A percentile compares a stretch with the other conserved stretches of the same genome.
These are phyloP conservation scores for Mesoclemmys tuberculata DNA, from an alignment of 2,113 vertebrate genomes.

Conservation along the genomic window DNA sequence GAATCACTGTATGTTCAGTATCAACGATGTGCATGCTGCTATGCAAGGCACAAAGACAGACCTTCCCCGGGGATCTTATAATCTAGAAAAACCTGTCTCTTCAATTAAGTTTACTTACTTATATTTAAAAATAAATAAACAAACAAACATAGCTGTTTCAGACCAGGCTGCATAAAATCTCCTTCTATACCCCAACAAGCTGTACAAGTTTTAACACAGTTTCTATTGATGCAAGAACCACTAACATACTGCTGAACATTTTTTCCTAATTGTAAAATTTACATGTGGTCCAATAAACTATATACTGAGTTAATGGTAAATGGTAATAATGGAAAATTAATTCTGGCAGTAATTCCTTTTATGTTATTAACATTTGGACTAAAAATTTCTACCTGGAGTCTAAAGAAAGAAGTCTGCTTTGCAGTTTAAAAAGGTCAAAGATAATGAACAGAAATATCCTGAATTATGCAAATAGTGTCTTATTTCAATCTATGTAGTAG, in stretches of 20 bases:
- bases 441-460: too few relatives aligned
- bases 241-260: fast-evolving
- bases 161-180: fast-evolving
- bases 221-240: fast-evolving
- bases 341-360: background rate
- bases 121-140: fast-evolving
- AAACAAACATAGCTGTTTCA: fast-evolving
- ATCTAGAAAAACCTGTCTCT: background rate
- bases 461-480: fast-evolving
- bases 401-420: background rate
- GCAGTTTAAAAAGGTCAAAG: background rate
- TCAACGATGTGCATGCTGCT: background rate
- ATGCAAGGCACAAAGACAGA: background rate
- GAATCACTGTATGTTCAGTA: background rate
- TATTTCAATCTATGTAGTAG: fast-evolving
- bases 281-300: fast-evolving
- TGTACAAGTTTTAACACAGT: background rate
- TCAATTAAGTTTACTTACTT: background rate
- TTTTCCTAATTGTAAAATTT: fast-evolving
- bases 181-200: fast-evolving
- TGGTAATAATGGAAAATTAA: background rate
- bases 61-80: background rate
- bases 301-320: fast-evolving
- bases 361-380: background rate
- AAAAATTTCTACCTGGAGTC: background rate